Conservation (phyloP, 1,140 invertebrate species). For the Antheraea pernyi region DNA sequence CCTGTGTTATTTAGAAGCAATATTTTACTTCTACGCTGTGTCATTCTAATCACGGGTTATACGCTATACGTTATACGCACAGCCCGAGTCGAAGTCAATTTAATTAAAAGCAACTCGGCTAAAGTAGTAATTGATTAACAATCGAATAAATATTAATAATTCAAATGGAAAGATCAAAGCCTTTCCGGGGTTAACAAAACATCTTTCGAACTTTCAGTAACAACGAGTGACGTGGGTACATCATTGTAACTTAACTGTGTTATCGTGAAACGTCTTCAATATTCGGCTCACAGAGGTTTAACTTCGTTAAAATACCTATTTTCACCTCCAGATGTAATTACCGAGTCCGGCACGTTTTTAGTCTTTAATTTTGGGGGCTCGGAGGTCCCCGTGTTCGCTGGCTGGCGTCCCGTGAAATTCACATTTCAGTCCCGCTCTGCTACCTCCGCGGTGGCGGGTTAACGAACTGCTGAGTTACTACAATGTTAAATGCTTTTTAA, state of each 20-base stretch:
- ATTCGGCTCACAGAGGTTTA: neutral
- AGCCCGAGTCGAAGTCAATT: neutral
- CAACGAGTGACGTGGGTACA: neutral
- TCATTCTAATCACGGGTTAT: no score
- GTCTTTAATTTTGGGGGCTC: constrained; percentile 28
- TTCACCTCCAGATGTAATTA: constrained; percentile 16
- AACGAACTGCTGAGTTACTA: constrained; percentile 18
- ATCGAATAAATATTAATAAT: neutral
- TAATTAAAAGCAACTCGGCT: no score
- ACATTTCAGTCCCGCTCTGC: constrained; percentile 33
- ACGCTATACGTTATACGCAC: no score
- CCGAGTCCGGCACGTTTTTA: constrained; percentile 22
- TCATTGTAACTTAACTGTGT: no score
- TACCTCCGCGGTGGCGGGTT: constrained; percentile 31
- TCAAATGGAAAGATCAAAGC: neutral
- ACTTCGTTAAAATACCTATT: constrained; percentile 6
- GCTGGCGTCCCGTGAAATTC: constrained; percentile 36
- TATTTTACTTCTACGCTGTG: no score
- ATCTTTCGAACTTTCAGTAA: neutral
- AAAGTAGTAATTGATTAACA: neutral
- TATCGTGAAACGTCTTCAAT: neutral
- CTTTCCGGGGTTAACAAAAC: neutral
- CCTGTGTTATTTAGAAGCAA: no score
- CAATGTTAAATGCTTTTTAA: constrained; percentile 25
- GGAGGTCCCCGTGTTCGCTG: constrained; percentile 17